A percentile compares a stretch with the other conserved stretches of the same genome.
These are phyloP conservation scores for Drosophila trichaetosa DNA, from an alignment of 2,888 invertebrate genomes.

Conservation along the genomic window DNA sequence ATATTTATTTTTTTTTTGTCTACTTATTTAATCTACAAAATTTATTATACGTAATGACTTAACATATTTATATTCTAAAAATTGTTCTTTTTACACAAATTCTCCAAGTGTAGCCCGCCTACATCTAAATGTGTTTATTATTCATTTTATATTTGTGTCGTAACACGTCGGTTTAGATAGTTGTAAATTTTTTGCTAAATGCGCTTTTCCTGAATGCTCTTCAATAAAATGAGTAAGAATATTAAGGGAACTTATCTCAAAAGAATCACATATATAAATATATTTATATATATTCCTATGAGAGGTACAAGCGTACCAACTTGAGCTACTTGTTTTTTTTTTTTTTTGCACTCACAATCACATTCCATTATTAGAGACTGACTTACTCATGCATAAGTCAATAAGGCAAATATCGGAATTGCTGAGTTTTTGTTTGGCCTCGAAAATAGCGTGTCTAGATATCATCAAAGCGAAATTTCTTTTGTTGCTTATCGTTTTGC, in stretches of 20 bases:
- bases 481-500: constrained; percentile 36
- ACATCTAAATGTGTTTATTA: neutral
- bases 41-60: neutral
- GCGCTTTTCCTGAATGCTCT: neutral
- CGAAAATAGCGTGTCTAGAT: constrained; percentile 41
- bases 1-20: neutral
- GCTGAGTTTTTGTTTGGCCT: constrained; percentile 13
- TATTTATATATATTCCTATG: neutral
- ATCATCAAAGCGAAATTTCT: constrained; percentile 59
- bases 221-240: neutral
- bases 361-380: constrained; percentile 46
- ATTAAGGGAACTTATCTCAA: neutral
- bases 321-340: neutral
- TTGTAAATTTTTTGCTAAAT: neutral
- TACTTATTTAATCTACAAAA: neutral
- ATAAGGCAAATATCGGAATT: constrained; percentile 47
- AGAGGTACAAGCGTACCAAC: neutral
- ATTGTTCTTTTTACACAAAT: neutral
- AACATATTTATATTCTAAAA: neutral
- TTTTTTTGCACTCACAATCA: constrained; percentile 50
- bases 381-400: constrained; percentile 50
- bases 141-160: neutral
- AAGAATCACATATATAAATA: neutral
- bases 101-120: constrained; percentile 3
- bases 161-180: neutral